phyloP scores from a whole-genome alignment of 2,888 invertebrate genomes.

The Phyllotreta striolata region DNA sequence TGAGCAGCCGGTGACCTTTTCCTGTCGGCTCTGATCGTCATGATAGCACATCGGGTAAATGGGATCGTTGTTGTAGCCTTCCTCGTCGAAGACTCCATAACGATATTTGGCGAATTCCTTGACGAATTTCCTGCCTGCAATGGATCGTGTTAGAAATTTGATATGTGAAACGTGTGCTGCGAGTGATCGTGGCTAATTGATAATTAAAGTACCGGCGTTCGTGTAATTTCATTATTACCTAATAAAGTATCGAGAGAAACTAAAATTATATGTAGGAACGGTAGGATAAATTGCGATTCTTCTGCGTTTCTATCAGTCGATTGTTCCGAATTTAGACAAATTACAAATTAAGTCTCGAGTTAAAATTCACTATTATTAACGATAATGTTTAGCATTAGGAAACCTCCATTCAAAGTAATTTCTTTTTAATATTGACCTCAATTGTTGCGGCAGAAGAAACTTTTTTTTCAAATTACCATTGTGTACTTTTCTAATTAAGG shows the following conservation, averaged over 20 bases:
- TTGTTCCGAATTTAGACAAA: background rate
- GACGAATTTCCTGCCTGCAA: constrained; percentile 61
- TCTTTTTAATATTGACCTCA: constrained; percentile 2
- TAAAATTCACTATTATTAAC: background rate
- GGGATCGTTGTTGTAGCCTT: constrained; percentile 67
- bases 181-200: too few relatives aligned
- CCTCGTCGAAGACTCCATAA: constrained; percentile 74
- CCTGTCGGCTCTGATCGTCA: constrained; percentile 56
- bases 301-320: background rate
- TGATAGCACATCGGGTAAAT: constrained; percentile 67
- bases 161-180: background rate
- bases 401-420: background rate
- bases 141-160: background rate
- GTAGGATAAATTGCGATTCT: too few relatives aligned
- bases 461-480: background rate
- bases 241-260: too few relatives aligned
- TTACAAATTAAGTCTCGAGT: constrained; percentile 1
- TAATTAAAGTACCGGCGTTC: too few relatives aligned
- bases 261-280: too few relatives aligned
- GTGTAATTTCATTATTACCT: too few relatives aligned
- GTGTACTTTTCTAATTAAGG: constrained; percentile 4
- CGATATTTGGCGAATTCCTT: constrained; percentile 73
- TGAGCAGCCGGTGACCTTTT: constrained; percentile 64
- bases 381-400: constrained; percentile 4
- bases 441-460: background rate